Evolutionary conservation across 92 coral and sea anemone genomes (phyloP), one percentile per base, ranked within the genome.

Genomic region (Desmophyllum pertusum): DNA sequence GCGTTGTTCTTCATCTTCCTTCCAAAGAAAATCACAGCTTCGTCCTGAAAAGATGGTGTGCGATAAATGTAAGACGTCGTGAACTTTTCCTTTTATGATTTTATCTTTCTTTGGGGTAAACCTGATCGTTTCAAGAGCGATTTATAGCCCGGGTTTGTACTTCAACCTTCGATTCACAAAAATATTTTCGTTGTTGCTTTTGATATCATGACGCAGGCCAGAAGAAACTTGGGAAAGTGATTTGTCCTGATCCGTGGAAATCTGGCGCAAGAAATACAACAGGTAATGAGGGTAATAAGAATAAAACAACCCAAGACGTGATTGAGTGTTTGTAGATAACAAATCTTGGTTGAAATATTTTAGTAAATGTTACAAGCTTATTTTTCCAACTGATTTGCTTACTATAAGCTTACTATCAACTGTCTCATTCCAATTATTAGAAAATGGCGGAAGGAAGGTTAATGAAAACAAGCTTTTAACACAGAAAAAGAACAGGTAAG

Each of bases 191-290:
- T 23, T 59, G 35, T 39, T 78, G 27, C 21, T 43, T 31, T 48
- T 17, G 39, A 8, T 19, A 38, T 36, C 6, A 31, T 19, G 74
- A 48, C 57, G 51, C 86, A 96, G 98, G 98, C 71, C 96, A 96
- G 73, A 94, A 94, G 55, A 96, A 96, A 81, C 92, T 96, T 4
- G 98, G 98, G 18, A 96, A 96, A 59, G 98, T 96, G 0, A 96
- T 96, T 51, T 87, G 93, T 25, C 98, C 98, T n/a, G 98, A 96
- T 85, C 98, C 98, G 37, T 96, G 98, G 98, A 96, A 96, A 55
- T 81, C 98, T 77, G 98, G 98, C 61, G 98, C 98, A 38, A 89
- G 95, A 53, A 96, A 96, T 91, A 90, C 93, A 35, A 96, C 98
- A 79, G 98, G 98, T 94, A 78, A 36, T n/a, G 10, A 73, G 7